Evolutionary conservation across 2,113 vertebrate species (phyloP).

Genomic region (Alligator sinensis): DNA sequence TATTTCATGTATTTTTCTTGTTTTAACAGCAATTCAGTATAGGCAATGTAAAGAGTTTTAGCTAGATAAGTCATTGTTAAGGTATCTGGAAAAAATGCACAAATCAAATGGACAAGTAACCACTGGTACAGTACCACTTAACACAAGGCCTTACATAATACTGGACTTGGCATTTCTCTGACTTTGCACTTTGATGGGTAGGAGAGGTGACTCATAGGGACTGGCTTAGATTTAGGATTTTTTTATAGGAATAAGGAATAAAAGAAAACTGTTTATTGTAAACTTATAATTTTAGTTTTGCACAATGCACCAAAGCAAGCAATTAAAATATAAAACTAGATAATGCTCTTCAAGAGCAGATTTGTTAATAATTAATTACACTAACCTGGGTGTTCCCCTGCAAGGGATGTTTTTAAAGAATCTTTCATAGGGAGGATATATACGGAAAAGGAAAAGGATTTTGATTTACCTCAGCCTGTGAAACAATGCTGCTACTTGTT

Average conservation of each 20-base stretch:
- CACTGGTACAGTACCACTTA: neutral
- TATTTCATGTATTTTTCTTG: neutral
- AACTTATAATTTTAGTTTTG: neutral
- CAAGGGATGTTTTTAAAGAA: neutral
- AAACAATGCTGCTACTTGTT: neutral
- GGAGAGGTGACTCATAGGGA: neutral
- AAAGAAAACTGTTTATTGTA: neutral
- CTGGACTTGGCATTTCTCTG: too few species aligned
- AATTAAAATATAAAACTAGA: neutral
- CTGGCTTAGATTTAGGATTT: neutral
- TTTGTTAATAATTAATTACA: neutral
- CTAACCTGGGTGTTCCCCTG: neutral
- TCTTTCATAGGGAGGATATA: neutral
- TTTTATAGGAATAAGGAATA: neutral
- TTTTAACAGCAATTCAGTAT: neutral
- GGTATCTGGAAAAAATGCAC: neutral
- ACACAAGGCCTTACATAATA: neutral
- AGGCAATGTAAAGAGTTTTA: neutral
- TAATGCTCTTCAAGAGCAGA: neutral
- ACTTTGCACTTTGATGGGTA: too few species aligned
- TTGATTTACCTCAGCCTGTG: neutral
- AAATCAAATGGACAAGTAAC: neutral
- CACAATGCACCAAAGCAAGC: neutral
- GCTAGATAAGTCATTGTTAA: neutral
- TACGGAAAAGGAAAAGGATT: neutral